Base-by-base conservation (phyloP, 2,888 invertebrate genomes). In the Acleris sparsana region DNA sequence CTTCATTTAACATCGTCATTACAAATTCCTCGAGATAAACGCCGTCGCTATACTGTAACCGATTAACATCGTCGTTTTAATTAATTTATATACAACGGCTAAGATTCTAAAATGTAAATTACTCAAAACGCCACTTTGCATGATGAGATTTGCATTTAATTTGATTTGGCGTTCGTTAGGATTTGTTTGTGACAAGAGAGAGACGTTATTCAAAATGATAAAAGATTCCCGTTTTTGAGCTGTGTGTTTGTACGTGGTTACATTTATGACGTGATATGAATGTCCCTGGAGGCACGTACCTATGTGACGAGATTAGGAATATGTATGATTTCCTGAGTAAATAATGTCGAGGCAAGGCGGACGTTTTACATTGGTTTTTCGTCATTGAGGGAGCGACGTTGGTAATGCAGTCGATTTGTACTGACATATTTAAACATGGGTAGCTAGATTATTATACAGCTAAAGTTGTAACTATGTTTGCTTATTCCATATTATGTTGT, bases 11-110 rank as follows among this genome's bases (percentile, higher is more conserved):
- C 46, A 46, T 48, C 33, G 33, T 51, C 43, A 62, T 43, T 29
- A 63, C 44, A 57, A 57, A 25, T 25, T 43, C 17, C 53, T 29
- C 51, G 22, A 57, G 74, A 73, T 74, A 72, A 75, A 72, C 69
- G 70, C 71, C 71, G 73, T 74, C 75, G 76, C 72, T 74, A 71
- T 65, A 73, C 63, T 77, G 71, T 72, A 61, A 67, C 58, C 68
- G 72, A 79, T 80, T 76, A 77, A 77, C 73, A 70, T 63, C 69
- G 63, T 51, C 70, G 68, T 73, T 76, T 75, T 75, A 78, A 78
- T 80, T 74, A 71, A 78, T 78, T 78, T 74, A 25, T 25, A 25
- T 25, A 74, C 74, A 63, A 70, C 69, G 66, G 66, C 62, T 66
- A 70, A 74, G 63, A 72, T 75, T 72, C 65, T 58, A 70, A 78